Percentiles rank a stretch among this genome's conserved stretches.
Conservation (phyloP, 2,113 vertebrate species). For the Syngnathus floridae region DNA sequence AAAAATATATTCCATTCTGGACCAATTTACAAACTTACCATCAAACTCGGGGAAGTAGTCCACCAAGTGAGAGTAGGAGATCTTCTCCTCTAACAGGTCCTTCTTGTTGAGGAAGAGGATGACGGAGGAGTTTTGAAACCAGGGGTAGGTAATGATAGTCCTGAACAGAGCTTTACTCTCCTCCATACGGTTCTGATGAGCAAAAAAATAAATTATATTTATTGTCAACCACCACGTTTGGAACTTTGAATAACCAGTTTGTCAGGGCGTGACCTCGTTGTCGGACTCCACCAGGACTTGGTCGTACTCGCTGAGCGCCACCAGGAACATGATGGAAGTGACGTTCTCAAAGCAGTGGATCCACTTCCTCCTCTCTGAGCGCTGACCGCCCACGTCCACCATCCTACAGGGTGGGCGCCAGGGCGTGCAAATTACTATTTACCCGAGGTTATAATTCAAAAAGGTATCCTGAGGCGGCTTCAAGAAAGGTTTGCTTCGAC, state of each 20-base stretch:
- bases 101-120: constrained; percentile 99
- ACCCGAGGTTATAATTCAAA: background rate
- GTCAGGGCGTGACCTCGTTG: constrained; percentile 79
- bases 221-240: background rate
- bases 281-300: constrained; percentile 98
- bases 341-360: constrained; percentile 99
- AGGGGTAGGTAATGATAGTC: constrained; percentile 98
- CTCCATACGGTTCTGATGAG: constrained; percentile 94
- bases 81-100: constrained; percentile 97
- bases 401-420: constrained; percentile 72
- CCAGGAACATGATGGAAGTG: constrained; percentile 98
- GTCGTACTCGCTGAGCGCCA: constrained; percentile 98
- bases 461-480: background rate
- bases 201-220: background rate
- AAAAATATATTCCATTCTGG: background rate
- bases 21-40: constrained; percentile 67
- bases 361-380: constrained; percentile 98
- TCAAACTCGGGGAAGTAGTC: constrained; percentile 99
- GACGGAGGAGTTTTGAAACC: constrained; percentile 99
- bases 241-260: background rate
- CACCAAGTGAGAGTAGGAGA: constrained; percentile 91
- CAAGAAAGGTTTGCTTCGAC: background rate
- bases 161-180: constrained; percentile 98
- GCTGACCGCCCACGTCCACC: constrained; percentile 97
- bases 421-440: background rate